Evolutionary conservation across 2,797 vertebrate species (phyloP), one percentile per base, ranked within the genome.

Genomic region (Pseudomugil gertrudae): DNA sequence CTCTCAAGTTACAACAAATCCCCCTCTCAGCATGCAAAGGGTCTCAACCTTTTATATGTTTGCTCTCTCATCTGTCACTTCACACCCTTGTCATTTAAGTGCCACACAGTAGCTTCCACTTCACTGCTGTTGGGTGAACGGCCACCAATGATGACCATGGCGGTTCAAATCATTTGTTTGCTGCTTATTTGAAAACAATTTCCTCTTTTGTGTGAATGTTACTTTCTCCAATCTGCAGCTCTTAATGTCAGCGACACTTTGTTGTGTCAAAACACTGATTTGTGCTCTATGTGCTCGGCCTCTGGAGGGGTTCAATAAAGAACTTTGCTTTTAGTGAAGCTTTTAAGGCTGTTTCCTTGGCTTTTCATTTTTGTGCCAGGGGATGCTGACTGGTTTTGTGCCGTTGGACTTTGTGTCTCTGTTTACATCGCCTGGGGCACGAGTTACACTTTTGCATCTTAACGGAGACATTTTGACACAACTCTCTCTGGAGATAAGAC

Each of bases 11-110:
- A 74, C 86, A 68, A 33, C 70, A 67, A 63, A 81, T 72, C 68
- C 75, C 59, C 74, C 66, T 70, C 53, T 87, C 73, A 74, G 66
- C 57, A 6, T 7, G 60, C 32, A 30, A 63, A 64, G 45, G 67
- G 43, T 69, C 57, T 50, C 57, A 38, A 82, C 87, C 85, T 81
- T 48, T 69, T 69, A 57, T 29, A 63, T 86, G 83, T 89, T 87
- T 87, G 15, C 78, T 43, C 30, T 80, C 78, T 85, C 85, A 79
- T 86, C 81, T 64, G 80, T 91, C 84, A 74, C 65, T 84, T 84
- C 75, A 67, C 80, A 69, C 86, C 62, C 70, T 78, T 87, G 90
- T 88, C 68, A 66, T 40, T 81, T 30, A 82, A 87, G 84, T 71
- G 80, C 57, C 74, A 79, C 69, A 72, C 77, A 73, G 74, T 45